These are phyloP conservation scores for Percopsis omiscomaycus DNA, from an alignment of 2,797 vertebrate genomes.

Conservation along the genomic window DNA sequence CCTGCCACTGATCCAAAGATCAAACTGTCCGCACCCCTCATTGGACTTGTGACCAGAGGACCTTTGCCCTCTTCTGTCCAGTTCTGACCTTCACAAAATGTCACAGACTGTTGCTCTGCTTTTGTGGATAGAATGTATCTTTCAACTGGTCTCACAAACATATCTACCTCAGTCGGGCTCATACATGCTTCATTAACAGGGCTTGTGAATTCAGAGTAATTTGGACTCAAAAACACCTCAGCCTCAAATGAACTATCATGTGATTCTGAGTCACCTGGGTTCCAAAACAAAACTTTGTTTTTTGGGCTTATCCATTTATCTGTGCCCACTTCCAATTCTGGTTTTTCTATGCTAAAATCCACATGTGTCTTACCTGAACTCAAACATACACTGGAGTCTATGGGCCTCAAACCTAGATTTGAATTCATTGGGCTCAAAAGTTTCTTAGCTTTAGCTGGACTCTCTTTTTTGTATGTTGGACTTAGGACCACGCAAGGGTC, in stretches of 20 bases:
- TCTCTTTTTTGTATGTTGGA: conserved; percentile 1
- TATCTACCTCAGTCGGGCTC: conserved; percentile 24
- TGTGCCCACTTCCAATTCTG: conserved; percentile 2
- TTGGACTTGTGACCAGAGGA: neutral
- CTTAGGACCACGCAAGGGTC: conserved; percentile 27
- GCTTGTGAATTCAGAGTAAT: neutral
- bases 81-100: neutral
- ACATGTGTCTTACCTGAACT: neutral
- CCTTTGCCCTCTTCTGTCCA: neutral
- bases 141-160: conserved; percentile 10
- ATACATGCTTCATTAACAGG: conserved; percentile 15
- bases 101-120: conserved; percentile 12
- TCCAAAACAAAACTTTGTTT: neutral
- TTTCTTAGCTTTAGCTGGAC: neutral
- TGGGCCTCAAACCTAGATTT: neutral
- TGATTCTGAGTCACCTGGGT: neutral
- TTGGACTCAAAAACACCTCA: neutral
- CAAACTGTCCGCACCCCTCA: neutral
- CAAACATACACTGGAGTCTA: neutral
- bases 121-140: conserved; percentile 30
- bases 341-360: neutral
- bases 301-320: conserved; percentile 3
- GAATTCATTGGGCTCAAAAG: neutral
- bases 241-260: neutral
- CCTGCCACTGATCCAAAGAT: conserved; percentile 5